Base-by-base conservation (phyloP, 2,888 invertebrate species). In the Hyposoter didymator region DNA sequence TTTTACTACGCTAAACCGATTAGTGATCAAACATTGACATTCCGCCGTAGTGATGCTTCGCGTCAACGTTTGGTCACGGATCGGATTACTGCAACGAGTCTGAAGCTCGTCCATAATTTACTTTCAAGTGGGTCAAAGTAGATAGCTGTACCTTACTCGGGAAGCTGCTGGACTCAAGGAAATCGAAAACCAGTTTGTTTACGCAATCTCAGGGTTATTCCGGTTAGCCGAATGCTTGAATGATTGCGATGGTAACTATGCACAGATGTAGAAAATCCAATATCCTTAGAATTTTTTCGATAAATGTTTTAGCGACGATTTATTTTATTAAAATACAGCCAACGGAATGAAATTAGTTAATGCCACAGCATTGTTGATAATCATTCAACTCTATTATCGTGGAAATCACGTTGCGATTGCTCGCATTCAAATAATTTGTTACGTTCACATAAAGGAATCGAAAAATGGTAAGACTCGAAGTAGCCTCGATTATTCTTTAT, bases 1-100 rank as follows among this genome's bases (percentile, higher is more conserved):
- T 64, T 64, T 32, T 32, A 64, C 47, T 47, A 39, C 55, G 22
- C 14, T 55, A 69, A 78, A 39, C 67, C 78, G 78, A 69, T 78
- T 78, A 78, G 67, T 14, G 55, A 78, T 67, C 67, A 78, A 78
- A 78, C 78, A 67, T 67, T 67, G 78, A 67, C 67, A 55, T 78
- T 78, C 35, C 22, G 8, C 35, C 22, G n/a, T 52, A 67, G 43
- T 67, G 78, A 78, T 67, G 78, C 52, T 28, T 67, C 47, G 39
- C 78, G 78, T 78, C 78, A 67, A 78, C 52, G 55, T 78, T 78
- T 59, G 67, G 59, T 59, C 78, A 78, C 62, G 59, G 64, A 75
- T 75, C 78, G 78, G 78, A 69, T 78, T 69, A 67, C 52, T 28
- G 10, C 67, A 67, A 55, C 78, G 66, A 69, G 67, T 52, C 52